phyloP scores from a whole-genome alignment of 2,113 vertebrate species.

The Crypturellus undulatus region DNA sequence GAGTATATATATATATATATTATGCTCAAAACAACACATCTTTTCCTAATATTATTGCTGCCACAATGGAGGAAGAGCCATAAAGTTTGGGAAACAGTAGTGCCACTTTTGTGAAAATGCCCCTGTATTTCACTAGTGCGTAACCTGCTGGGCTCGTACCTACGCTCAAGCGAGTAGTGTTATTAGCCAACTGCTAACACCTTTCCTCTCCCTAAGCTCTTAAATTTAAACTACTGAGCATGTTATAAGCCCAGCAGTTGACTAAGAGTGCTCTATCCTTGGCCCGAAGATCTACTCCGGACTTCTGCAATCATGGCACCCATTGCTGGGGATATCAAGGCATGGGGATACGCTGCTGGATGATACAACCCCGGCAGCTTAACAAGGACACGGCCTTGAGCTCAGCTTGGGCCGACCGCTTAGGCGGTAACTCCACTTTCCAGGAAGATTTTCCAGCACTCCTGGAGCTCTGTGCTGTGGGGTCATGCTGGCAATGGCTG shows the following conservation, averaged over 20 bases:
- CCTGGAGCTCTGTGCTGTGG: not conserved
- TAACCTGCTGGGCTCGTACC: not conserved
- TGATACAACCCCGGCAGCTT: rapidly evolving
- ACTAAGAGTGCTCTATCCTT: not conserved
- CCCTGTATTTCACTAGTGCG: not conserved
- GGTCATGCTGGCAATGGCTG: not conserved
- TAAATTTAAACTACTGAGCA: not conserved
- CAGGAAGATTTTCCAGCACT: not conserved
- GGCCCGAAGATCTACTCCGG: not conserved
- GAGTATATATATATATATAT: not conserved
- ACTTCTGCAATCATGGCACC: not conserved
- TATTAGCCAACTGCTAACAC: not conserved
- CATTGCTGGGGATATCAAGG: not conserved
- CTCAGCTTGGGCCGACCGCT: not conserved
- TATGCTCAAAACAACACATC: not conserved
- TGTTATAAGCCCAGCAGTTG: not conserved
- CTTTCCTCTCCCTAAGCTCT: not conserved
- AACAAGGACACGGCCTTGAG: not conserved
- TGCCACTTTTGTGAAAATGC: not conserved
- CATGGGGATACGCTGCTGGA: not conserved
- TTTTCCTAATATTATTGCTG: not conserved
- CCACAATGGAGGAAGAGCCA: not conserved
- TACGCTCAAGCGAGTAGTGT: not conserved
- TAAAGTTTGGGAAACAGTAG: not conserved
- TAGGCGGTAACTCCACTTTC: not conserved